Percentiles rank a stretch among this genome's conserved stretches.
These are phyloP conservation scores for Agriopis aurantiaria DNA, from an alignment of 2,888 invertebrate genomes.

Conservation along the genomic window DNA sequence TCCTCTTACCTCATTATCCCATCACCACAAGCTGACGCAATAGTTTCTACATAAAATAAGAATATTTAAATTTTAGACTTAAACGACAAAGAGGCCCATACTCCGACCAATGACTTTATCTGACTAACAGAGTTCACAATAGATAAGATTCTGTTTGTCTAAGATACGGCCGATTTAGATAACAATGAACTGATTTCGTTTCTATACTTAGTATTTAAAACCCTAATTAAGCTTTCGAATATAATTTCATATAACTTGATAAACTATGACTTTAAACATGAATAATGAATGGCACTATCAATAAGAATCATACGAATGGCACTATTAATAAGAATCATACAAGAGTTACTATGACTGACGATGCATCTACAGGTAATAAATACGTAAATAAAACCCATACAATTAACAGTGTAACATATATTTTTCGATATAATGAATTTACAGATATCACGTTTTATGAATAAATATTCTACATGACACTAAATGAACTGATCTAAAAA, in stretches of 20 bases:
- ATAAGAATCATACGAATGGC: constrained; percentile 13
- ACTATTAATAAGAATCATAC: constrained; percentile 19
- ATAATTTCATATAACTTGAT: constrained; percentile 20
- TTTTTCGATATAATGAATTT: constrained; percentile 80
- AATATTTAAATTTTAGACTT: constrained; percentile 45
- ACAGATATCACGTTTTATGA: constrained; percentile 78
- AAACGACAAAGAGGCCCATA: constrained; percentile 50
- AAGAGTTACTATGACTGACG: constrained; percentile 15
- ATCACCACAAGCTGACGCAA: constrained; percentile 76
- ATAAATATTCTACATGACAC: constrained; percentile 65
- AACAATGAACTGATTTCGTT: constrained; percentile 56
- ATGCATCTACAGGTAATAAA: constrained; percentile 40
- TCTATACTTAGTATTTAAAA: constrained; percentile 24
- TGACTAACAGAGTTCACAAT: constrained; percentile 52
- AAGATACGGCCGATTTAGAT: constrained; percentile 62
- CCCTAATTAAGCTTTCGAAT: constrained; percentile 18
- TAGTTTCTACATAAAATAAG: constrained; percentile 57
- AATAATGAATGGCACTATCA: not conserved
- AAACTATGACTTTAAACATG: constrained; percentile 20
- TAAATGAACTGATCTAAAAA: constrained; percentile 53
- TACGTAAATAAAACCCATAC: constrained; percentile 82
- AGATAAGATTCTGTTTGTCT: constrained; percentile 63
- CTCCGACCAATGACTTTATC: constrained; percentile 52
- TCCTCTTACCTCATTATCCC: constrained; percentile 78
- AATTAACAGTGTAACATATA: constrained; percentile 82